These are phyloP conservation scores for Lagopus leucura DNA, from an alignment of 2,113 vertebrate genomes.

Conservation along the genomic window DNA sequence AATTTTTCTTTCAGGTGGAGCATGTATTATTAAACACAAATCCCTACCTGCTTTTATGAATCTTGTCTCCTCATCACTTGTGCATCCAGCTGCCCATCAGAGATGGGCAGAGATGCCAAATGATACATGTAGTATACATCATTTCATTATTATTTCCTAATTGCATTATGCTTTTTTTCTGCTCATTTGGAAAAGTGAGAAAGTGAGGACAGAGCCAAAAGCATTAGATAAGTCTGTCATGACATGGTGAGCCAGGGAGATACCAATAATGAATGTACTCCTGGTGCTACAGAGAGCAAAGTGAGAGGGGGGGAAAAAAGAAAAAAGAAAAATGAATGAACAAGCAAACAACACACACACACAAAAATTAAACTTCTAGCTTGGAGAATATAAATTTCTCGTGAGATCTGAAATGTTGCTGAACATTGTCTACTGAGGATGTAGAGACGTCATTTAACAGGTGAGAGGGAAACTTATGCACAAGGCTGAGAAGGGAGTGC, in stretches of 20 bases:
- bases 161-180: constrained; percentile 41
- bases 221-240: not conserved
- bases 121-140: not conserved
- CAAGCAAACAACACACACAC: not conserved
- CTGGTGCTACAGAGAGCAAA: not conserved
- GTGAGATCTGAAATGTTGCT: not conserved
- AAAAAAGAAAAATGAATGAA: not conserved
- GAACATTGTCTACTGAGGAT: not conserved
- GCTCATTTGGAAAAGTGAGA: constrained; percentile 8
- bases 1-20: constrained; percentile 44
- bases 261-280: not conserved
- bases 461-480: not conserved
- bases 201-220: not conserved
- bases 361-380: not conserved
- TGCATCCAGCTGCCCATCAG: constrained; percentile 30
- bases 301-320: not conserved
- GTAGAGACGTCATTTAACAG: not conserved
- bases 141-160: constrained; percentile 55
- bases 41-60: constrained; percentile 26
- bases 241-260: constrained; percentile 6
- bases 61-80: constrained; percentile 43
- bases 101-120: constrained; percentile 22
- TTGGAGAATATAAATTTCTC: constrained; percentile 3
- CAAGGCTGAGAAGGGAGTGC: not conserved
- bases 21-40: constrained; percentile 53